phyloP scores from a whole-genome alignment of 2,797 vertebrate genomes.

The Melanotaenia trifasciata region DNA sequence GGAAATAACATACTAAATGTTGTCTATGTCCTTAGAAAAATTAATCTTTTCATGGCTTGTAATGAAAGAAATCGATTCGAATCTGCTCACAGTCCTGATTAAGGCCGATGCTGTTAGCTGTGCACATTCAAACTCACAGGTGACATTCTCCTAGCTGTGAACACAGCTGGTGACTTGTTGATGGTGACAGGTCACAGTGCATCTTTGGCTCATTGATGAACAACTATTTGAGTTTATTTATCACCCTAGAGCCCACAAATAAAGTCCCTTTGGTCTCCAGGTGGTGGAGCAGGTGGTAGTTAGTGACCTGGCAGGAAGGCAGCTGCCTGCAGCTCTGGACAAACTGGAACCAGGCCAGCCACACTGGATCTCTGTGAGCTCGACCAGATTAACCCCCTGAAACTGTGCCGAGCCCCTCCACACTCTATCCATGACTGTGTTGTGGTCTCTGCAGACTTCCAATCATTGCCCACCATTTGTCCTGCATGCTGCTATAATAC shows the following conservation, averaged over 20 bases:
- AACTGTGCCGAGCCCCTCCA: not conserved
- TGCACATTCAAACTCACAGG: not conserved
- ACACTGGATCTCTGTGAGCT: conserved; percentile 8
- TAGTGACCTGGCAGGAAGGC: conserved; percentile 52
- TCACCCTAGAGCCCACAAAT: conserved; percentile 34
- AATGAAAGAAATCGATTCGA: not conserved
- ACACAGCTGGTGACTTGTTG: conserved; percentile 19
- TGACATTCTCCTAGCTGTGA: conserved; percentile 2
- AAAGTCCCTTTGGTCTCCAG: conserved; percentile 49
- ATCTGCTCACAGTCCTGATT: conserved; percentile 7
- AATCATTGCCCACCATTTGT: not conserved
- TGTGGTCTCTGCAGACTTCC: not conserved
- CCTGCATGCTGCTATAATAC: not conserved
- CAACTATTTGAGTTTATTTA: conserved; percentile 56
- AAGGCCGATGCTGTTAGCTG: not conserved
- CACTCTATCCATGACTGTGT: not conserved
- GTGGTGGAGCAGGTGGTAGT: conserved; percentile 66
- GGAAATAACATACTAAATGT: not conserved
- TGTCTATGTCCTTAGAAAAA: not conserved
- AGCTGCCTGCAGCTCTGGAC: conserved; percentile 47
- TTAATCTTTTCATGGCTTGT: not conserved
- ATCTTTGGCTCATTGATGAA: conserved; percentile 50
- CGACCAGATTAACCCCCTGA: conserved; percentile 12
- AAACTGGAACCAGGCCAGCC: conserved; percentile 50
- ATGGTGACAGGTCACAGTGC: conserved; percentile 43